These are phyloP conservation scores for Myopa testacea DNA, from an alignment of 2,888 invertebrate genomes.

Conservation along the genomic window DNA sequence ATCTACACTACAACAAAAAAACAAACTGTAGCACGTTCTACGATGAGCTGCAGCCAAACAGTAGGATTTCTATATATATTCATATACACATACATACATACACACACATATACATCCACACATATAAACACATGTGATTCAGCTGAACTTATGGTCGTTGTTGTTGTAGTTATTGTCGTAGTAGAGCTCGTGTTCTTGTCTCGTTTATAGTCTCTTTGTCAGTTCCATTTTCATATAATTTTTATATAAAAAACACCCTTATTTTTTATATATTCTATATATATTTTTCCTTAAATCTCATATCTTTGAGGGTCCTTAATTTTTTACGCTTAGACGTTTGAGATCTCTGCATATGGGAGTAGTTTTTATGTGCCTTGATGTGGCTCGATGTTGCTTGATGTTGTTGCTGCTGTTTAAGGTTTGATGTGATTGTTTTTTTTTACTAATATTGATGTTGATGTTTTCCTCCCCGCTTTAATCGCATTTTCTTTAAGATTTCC, in stretches of 20 bases:
- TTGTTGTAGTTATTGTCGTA: neutral
- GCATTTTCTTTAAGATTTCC: neutral
- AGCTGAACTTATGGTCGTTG: neutral
- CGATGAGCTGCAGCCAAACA: neutral
- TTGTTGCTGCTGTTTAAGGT: neutral
- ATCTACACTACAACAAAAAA: neutral
- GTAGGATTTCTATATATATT: neutral
- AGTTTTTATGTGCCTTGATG: neutral
- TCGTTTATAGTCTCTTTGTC: neutral
- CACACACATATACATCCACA: no score
- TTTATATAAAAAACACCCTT: slow-evolving; percentile 36
- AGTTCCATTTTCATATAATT: slow-evolving; percentile 32
- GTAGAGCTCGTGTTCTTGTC: neutral
- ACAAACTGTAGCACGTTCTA: neutral
- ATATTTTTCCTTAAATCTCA: neutral
- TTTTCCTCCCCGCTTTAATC: neutral
- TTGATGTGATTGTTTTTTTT: neutral
- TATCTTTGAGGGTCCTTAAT: neutral
- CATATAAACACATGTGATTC: neutral
- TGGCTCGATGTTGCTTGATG: neutral
- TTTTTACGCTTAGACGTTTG: neutral
- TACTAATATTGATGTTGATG: neutral
- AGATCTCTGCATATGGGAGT: neutral
- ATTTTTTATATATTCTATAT: slow-evolving; percentile 2
- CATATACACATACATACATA: no score